phyloP scores from a whole-genome alignment of 2,888 invertebrate genomes.

The Spisula subtruncata region DNA sequence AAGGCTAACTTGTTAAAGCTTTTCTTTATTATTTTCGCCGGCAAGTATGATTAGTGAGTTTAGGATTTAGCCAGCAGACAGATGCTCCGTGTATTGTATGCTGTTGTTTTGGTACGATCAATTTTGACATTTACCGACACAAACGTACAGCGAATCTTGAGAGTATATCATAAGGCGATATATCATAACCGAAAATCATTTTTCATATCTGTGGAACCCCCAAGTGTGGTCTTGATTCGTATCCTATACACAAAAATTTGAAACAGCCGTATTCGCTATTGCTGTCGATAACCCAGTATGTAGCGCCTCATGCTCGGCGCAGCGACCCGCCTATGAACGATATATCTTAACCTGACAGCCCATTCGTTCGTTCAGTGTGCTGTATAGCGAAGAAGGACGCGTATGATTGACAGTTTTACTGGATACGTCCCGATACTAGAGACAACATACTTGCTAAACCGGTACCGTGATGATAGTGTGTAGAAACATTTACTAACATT shows the following conservation, averaged over 20 bases:
- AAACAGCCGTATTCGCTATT: conserved; percentile 52
- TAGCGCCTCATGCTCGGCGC: conserved; percentile 46
- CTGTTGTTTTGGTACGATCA: conserved; percentile 32
- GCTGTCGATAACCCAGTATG: conserved; percentile 37
- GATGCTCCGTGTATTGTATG: conserved; percentile 7
- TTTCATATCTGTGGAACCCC: conserved; percentile 70
- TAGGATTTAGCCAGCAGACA: conserved; percentile 23
- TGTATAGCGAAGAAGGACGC: conserved; percentile 57
- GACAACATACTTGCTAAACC: conserved; percentile 84
- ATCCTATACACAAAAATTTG: conserved; percentile 48
- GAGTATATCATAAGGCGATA: conserved; percentile 70
- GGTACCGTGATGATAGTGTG: conserved; percentile 83
- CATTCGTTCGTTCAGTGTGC: conserved; percentile 79
- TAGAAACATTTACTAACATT: conserved; percentile 83
- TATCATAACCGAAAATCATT: conserved; percentile 72
- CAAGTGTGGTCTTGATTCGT: conserved; percentile 69
- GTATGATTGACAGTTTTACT: conserved; percentile 85
- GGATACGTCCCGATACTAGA: conserved; percentile 82
- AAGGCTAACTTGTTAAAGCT: not conserved
- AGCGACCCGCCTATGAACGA: conserved; percentile 68
- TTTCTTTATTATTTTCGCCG: conserved; percentile 5
- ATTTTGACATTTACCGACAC: conserved; percentile 37
- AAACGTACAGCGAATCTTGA: conserved; percentile 38
- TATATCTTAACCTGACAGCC: conserved; percentile 80
- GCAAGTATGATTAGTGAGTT: not conserved